phyloP scores from a whole-genome alignment of 2,797 vertebrate species.

The Amblyraja radiata region DNA sequence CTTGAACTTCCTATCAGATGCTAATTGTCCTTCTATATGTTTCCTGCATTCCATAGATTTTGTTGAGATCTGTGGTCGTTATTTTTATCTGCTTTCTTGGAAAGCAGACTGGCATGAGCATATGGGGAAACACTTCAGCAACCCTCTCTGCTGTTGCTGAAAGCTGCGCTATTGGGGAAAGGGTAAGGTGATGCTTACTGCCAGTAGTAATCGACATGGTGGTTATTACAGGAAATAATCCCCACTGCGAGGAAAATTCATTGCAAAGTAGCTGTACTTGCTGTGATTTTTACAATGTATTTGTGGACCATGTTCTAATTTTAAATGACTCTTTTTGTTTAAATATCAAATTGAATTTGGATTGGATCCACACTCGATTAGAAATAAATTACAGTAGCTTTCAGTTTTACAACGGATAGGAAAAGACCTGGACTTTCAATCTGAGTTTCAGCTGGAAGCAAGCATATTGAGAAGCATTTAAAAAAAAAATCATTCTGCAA shows the following conservation, averaged over 20 bases:
- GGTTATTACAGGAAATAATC: not conserved
- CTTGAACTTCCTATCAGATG: not conserved
- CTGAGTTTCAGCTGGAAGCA: not conserved
- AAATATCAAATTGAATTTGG: not conserved
- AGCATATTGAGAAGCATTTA: not conserved
- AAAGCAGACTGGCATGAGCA: not conserved
- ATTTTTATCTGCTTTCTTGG: not conserved
- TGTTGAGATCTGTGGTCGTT: not conserved
- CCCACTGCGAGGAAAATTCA: not conserved
- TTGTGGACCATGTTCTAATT: not conserved
- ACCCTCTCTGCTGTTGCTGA: not conserved
- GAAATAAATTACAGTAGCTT: not conserved
- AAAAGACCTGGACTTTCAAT: not conserved
- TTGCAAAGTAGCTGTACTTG: too few relatives aligned
- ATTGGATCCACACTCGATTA: not conserved
- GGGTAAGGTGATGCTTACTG: not conserved
- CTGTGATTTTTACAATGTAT: not conserved
- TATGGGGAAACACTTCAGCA: not conserved
- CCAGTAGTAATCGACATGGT: not conserved
- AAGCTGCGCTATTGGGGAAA: not conserved
- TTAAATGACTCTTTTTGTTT: not conserved
- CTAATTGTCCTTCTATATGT: not conserved
- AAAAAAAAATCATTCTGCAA: conserved; percentile 12
- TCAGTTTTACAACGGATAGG: not conserved
- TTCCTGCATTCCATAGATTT: not conserved